Conservation (phyloP, 2,888 invertebrate genomes). For the Coleophora deauratella region DNA sequence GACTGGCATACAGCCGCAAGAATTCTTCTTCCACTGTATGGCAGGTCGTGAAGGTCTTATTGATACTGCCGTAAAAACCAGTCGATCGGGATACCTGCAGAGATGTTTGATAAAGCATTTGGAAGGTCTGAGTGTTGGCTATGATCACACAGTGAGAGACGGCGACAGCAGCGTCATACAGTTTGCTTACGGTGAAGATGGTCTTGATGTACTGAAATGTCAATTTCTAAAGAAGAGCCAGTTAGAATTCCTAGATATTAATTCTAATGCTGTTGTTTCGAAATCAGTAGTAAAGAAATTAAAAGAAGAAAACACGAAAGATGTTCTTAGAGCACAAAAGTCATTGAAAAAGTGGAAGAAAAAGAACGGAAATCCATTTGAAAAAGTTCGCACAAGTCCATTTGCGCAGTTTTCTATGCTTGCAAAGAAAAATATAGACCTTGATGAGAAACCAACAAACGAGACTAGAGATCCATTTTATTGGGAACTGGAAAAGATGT, state of each 20-base stretch:
- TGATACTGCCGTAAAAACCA: conserved; percentile 99
- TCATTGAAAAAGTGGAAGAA: conserved; percentile 77
- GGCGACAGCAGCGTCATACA: conserved; percentile 94
- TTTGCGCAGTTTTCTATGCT: conserved; percentile 77
- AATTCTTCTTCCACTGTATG: conserved; percentile 99
- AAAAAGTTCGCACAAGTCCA: conserved; percentile 63
- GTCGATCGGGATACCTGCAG: conserved; percentile 97
- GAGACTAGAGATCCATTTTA: conserved; percentile 76
- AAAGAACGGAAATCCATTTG: conserved; percentile 58
- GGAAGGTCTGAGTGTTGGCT: conserved; percentile 93
- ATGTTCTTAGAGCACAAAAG: conserved; percentile 72
- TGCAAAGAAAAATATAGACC: conserved; percentile 56
- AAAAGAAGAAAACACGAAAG: conserved; percentile 67
- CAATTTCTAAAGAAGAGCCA: conserved; percentile 87
- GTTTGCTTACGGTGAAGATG: conserved; percentile 96
- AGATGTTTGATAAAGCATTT: conserved; percentile 97
- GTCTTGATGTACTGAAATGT: conserved; percentile 90
- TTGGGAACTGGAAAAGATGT: conserved; percentile 76
- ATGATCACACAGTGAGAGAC: conserved; percentile 97
- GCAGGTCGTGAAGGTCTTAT: conserved; percentile 99
- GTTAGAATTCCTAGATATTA: conserved; percentile 87
- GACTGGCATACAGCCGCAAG: conserved; percentile 98
- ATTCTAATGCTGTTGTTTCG: conserved; percentile 78
- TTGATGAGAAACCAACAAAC: conserved; percentile 57
- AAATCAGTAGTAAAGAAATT: conserved; percentile 72